phyloP scores from a whole-genome alignment of 2,113 vertebrate species.

The Zootoca vivipara region DNA sequence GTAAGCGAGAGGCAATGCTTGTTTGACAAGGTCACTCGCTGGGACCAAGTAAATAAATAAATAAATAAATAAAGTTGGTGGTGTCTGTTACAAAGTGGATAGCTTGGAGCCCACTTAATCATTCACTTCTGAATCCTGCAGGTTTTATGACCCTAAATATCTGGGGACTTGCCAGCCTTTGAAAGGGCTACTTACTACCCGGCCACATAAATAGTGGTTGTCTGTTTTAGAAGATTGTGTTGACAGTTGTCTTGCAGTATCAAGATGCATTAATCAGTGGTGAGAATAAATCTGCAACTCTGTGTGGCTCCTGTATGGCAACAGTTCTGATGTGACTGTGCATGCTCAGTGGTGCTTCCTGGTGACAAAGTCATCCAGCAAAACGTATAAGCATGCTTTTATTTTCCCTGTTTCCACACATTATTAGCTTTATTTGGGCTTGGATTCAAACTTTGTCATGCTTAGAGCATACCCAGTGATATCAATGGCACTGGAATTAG shows the following conservation, averaged over 20 bases:
- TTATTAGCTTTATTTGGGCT: no score
- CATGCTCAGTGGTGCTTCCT: background rate
- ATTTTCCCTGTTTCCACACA: background rate
- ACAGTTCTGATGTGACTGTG: background rate
- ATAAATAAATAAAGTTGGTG: conserved; percentile 1
- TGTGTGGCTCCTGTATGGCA: background rate
- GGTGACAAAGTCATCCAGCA: background rate
- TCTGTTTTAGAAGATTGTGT: conserved; percentile 21
- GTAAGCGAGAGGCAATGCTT: conserved; percentile 75
- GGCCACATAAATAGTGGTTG: background rate
- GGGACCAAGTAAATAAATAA: background rate
- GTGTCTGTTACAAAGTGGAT: background rate
- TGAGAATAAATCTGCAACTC: background rate
- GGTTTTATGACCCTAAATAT: conserved; percentile 2
- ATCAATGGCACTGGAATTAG: no score
- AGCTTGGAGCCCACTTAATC: conserved; percentile 27
- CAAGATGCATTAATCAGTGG: conserved; percentile 17
- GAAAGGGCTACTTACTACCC: conserved; percentile 15
- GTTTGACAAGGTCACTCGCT: conserved; percentile 29
- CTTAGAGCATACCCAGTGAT: no score
- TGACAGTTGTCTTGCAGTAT: conserved; percentile 41
- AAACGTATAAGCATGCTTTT: background rate
- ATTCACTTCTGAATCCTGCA: conserved; percentile 12
- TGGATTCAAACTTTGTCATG: no score
- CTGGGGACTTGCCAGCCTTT: conserved; percentile 20